Evolutionary conservation across 1,140 invertebrate genomes (phyloP), one percentile per base, ranked within the genome.

Genomic region (Zaprionus lachaisei): DNA sequence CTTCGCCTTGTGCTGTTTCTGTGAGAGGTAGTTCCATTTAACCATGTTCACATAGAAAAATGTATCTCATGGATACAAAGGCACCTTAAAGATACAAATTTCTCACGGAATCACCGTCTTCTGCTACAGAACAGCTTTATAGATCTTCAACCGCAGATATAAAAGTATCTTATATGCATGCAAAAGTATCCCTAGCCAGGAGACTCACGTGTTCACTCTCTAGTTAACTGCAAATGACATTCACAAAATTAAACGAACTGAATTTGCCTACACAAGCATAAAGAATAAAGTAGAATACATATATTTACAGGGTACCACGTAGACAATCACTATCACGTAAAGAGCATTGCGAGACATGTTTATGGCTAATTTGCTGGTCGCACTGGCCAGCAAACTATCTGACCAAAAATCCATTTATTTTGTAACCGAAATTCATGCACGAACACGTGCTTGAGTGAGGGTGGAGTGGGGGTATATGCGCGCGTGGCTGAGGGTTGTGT

Each of bases 361-460:
- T 77, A 80, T 67, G 77, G 64, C 70, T 72, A 67, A 80, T 66
- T 79, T 79, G 65, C 28, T 62, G 72, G 58, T 61, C 60, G 31
- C 60, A 63, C 37, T 63, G 62, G 51, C 34, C 58, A 20, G 34
- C 67, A 41, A 62, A 51, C 47, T 62, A 58, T 54, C 41, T 58
- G 47, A 66, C 37, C 56, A 56, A 63, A 77, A 80, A 58, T 51
- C 75, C 75, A 80, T 80, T 62, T 63, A 64, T 75, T 79, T 73
- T 66, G 64, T 41, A 73, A 63, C 70, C 63, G 24, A 72, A 79
- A 76, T 81, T 83, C 74, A 83, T 83, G 84, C 84, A 89, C 84
- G 81, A 90, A 71, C 81, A 90, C 85, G 81, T 89, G 70, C 66
- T 76, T 55, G 62, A 34, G 41, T 2, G 57, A 56, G 74, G 24